A percentile compares a stretch with the other conserved stretches of the same genome.
Conservation (phyloP, 2,113 vertebrate species). For the Scophthalmus maximus region DNA sequence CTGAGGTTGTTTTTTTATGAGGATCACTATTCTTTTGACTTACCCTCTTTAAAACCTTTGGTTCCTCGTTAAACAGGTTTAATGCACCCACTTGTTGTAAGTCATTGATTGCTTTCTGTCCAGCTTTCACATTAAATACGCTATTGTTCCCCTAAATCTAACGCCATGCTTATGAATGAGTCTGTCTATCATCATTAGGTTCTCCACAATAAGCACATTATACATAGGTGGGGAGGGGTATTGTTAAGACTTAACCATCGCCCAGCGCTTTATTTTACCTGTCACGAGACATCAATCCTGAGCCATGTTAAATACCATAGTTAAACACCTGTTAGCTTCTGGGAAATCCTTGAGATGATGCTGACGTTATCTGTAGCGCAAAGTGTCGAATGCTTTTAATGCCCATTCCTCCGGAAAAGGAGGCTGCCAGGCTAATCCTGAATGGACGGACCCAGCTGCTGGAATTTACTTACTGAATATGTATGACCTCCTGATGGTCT, state of each 20-base stretch:
- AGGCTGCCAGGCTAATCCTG: conserved; percentile 67
- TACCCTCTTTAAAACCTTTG: background rate
- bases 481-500: conserved; percentile 19
- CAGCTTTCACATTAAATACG: background rate
- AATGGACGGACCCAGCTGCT: conserved; percentile 25
- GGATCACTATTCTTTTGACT: background rate
- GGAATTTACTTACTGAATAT: conserved; percentile 37
- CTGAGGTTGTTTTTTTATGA: too few species aligned
- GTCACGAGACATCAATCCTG: conserved; percentile 70
- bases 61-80: background rate
- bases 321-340: conserved; percentile 80
- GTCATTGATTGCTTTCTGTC: background rate
- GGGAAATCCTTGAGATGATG: conserved; percentile 73
- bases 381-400: conserved; percentile 78
- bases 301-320: conserved; percentile 61
- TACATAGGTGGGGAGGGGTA: background rate
- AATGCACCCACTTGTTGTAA: background rate
- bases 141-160: conserved; percentile 10
- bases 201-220: conserved; percentile 39
- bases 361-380: conserved; percentile 71
- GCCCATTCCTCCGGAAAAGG: conserved; percentile 57
- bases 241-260: conserved; percentile 23
- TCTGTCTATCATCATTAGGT: conserved; percentile 30
- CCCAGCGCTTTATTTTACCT: conserved; percentile 58
- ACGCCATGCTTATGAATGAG: conserved; percentile 5